Conservation (phyloP, 2,888 invertebrate genomes). For the Andrena flavipes region DNA sequence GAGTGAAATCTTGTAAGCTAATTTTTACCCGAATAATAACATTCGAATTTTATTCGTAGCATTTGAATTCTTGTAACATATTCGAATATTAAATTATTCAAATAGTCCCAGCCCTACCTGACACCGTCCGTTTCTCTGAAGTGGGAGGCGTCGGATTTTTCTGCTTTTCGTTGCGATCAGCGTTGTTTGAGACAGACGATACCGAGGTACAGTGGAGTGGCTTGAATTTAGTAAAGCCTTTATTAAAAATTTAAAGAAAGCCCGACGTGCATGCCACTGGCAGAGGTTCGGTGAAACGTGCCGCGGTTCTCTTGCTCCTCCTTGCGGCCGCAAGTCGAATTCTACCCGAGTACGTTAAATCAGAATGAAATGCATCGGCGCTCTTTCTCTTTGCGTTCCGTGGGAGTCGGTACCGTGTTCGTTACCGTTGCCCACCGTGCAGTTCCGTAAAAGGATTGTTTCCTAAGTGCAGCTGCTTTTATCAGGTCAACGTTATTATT, state of each 20-base stretch:
- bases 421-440: not conserved
- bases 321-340: conserved; percentile 65
- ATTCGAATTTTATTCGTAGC: too few relatives aligned
- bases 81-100: too few relatives aligned
- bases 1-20: too few relatives aligned
- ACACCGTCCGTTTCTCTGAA: not conserved
- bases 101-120: too few relatives aligned
- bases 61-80: too few relatives aligned
- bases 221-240: not conserved
- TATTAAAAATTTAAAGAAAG: conserved; percentile 6
- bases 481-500: too few relatives aligned
- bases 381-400: conserved; percentile 14
- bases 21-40: too few relatives aligned
- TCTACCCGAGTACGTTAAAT: conserved; percentile 58
- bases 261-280: conserved; percentile 7
- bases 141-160: not conserved
- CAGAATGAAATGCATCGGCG: conserved; percentile 53
- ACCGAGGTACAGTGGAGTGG: not conserved
- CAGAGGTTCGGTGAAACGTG: conserved; percentile 6
- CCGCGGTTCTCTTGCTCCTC: conserved; percentile 6
- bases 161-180: not conserved
- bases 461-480: too few relatives aligned
- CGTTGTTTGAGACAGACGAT: not conserved
- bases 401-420: not conserved
- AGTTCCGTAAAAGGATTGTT: not conserved